Base-by-base conservation (phyloP, 2,797 vertebrate genomes). In the Tangara arthus region DNA sequence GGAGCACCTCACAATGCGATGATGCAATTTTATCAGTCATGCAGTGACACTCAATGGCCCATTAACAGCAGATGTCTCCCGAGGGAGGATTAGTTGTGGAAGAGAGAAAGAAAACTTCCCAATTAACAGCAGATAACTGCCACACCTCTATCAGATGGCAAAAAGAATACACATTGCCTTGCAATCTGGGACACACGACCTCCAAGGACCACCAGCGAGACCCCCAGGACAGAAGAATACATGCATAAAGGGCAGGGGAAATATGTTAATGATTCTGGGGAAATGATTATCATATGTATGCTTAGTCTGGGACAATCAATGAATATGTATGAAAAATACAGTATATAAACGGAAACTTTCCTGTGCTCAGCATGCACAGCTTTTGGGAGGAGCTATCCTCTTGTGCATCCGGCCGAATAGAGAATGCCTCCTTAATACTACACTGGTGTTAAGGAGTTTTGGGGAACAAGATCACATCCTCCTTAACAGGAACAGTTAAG, bases 341-440 rank as follows among this genome's bases (percentile, higher is more conserved):
- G 3, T 21, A 21, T 17, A 50, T 69, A 26, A 81, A 42, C 37
- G 60, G 55, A 60, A 81, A 69, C 24, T 50, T 60, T 69, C 46
- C 26, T 42, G 21, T 32, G 26, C 3, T 60, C 21, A 60, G 46
- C 32, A 50, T 42, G 26, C 37, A 60, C 10, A 30, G 26, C 16
- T 81, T 81, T 81, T 69, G 13, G 32, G 55, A 42, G 17, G 21
- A 60, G 3, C 32, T 60, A 26, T 52, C 26, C 13, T 30, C 30
- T 23, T 0, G 0, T 16, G 26, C 24, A 42, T 35, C 55, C 0
- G 0, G 8, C 22, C 0, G 0, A 81, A 60, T 26, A 50, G 26
- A 59, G 20, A 69, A 69, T 42, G 21, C 11, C 17, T 30, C 21
- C 37, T 26, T 50, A 59, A 37, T 27, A 23, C 9, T 23, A n/a